Evolutionary conservation across 2,888 invertebrate genomes (phyloP).

Genomic region (Leptothorax acervorum): DNA sequence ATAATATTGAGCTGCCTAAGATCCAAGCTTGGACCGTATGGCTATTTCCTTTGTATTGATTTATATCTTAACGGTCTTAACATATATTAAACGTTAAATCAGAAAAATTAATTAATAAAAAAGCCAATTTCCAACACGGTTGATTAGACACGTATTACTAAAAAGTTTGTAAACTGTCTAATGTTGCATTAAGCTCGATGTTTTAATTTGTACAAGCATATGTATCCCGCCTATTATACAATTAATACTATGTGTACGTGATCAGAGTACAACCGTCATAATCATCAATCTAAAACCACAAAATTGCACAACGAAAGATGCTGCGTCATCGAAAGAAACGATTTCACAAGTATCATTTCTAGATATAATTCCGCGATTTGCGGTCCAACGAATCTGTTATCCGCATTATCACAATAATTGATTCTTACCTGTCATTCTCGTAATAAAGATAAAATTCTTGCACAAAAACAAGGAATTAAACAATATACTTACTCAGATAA

Average conservation of each 20-base stretch:
- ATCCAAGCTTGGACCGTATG: too few relatives aligned
- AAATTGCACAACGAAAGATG: conserved; percentile 4
- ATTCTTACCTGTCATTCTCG: neutral
- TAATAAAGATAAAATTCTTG: conserved; percentile 12
- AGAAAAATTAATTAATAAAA: conserved; percentile 16
- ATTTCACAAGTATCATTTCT: conserved; percentile 31
- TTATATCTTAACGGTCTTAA: too few relatives aligned
- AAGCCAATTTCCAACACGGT: neutral
- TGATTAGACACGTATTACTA: neutral
- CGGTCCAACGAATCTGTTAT: conserved; percentile 36
- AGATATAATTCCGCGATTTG: conserved; percentile 16
- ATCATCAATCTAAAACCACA: neutral
- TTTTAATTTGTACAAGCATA: neutral
- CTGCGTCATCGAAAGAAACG: conserved; percentile 39
- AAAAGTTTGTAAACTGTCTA: neutral
- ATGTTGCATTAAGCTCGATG: neutral
- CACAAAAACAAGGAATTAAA: neutral
- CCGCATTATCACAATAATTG: conserved; percentile 28
- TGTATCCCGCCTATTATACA: neutral
- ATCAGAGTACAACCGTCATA: neutral
- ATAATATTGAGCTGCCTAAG: too few relatives aligned
- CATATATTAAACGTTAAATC: neutral
- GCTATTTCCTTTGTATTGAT: too few relatives aligned
- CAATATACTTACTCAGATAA: neutral
- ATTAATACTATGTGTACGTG: neutral